Percentiles rank a stretch among this genome's conserved stretches.
phyloP scores from a whole-genome alignment of 2,113 vertebrate genomes.

The Coregonus clupeaformis region DNA sequence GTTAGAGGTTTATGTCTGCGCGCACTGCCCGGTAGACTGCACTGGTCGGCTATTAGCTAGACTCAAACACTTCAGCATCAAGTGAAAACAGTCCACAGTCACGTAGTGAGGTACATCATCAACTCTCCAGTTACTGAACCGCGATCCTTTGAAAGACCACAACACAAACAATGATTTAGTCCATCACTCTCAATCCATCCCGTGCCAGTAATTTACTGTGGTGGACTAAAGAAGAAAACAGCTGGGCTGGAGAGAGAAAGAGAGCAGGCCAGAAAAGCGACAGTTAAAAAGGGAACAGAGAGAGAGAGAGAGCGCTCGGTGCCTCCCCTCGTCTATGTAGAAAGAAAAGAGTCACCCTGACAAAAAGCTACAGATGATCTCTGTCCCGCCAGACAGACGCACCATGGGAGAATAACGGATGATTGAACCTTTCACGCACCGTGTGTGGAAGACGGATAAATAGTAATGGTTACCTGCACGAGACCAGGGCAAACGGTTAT shows the following conservation, averaged over 20 bases:
- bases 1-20: too few species aligned
- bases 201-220: constrained; percentile 37
- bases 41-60: too few species aligned
- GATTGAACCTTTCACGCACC: constrained; percentile 31
- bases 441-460: background rate
- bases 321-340: background rate
- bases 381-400: too few species aligned
- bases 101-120: background rate
- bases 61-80: too few species aligned
- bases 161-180: constrained; percentile 44
- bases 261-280: background rate
- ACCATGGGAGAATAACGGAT: constrained; percentile 4
- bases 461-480: constrained; percentile 60
- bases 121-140: constrained; percentile 28
- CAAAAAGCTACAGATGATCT: too few species aligned
- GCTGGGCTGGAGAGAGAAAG: background rate
- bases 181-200: constrained; percentile 20
- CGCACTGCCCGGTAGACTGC: too few species aligned
- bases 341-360: background rate
- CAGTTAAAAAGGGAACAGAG: background rate
- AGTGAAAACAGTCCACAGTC: constrained; percentile 13
- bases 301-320: background rate
- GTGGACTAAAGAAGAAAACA: constrained; percentile 3
- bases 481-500: constrained; percentile 61
- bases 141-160: constrained; percentile 1